A percentile compares a stretch with the other conserved stretches of the same genome.
These are phyloP conservation scores for Pseudois nayaur DNA, from an alignment of 2,113 vertebrate species.

Conservation along the genomic window DNA sequence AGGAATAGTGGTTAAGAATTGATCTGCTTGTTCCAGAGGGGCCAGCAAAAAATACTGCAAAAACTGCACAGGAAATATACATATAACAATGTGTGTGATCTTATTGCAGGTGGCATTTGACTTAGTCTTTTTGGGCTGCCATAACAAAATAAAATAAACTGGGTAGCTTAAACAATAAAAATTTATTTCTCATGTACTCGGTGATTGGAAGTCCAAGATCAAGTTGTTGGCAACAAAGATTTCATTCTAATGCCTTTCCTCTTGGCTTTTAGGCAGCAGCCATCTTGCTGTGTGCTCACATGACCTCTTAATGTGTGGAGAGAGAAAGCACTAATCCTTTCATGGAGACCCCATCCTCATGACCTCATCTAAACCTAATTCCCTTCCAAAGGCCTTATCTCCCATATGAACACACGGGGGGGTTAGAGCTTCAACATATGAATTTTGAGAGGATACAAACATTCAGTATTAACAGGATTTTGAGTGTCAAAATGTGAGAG, in stretches of 20 bases:
- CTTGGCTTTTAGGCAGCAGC: neutral
- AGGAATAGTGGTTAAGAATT: conserved; percentile 55
- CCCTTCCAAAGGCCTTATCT: neutral
- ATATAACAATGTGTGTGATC: neutral
- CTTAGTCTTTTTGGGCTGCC: neutral
- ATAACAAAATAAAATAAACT: neutral
- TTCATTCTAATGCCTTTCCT: neutral
- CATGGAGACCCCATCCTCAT: neutral
- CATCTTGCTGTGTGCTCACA: neutral
- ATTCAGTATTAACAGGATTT: neutral
- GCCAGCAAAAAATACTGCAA: conserved; percentile 5
- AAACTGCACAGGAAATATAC: neutral
- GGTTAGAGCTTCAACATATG: neutral
- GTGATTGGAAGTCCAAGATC: neutral
- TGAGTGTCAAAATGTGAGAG: neutral
- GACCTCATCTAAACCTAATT: neutral
- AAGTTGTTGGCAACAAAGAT: neutral
- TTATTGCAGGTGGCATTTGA: neutral
- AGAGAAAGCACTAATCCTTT: neutral
- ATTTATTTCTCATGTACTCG: neutral
- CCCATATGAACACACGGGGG: neutral
- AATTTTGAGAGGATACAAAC: neutral
- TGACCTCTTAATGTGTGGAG: neutral
- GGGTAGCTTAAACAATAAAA: neutral
- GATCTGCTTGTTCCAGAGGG: conserved; percentile 9